phyloP scores from a whole-genome alignment of 2,888 invertebrate genomes.

The Elegia similella region DNA sequence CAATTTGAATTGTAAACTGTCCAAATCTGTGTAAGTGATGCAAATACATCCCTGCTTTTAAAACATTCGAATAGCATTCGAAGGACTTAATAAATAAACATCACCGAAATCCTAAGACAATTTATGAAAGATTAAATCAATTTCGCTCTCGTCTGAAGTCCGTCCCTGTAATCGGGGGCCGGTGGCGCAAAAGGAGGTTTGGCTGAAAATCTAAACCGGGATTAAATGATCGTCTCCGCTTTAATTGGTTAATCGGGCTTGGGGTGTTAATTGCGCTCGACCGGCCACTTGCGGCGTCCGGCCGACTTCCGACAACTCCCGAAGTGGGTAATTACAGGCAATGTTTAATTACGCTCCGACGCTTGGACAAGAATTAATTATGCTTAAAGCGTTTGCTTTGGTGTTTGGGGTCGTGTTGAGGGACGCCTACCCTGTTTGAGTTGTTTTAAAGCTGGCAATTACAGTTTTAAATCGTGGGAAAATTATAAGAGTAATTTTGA shows the following conservation, averaged over 20 bases:
- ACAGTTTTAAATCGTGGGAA: neutral
- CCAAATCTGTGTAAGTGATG: conserved; percentile 3
- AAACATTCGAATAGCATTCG: conserved; percentile 11
- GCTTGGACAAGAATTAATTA: conserved; percentile 75
- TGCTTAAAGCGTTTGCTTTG: conserved; percentile 45
- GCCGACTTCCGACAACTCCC: conserved; percentile 48
- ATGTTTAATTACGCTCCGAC: conserved; percentile 75
- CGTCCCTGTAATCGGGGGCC: conserved; percentile 33
- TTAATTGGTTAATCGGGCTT: conserved; percentile 79
- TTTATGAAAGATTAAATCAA: conserved; percentile 18
- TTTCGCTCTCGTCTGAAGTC: conserved; percentile 9
- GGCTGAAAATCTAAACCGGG: conserved; percentile 54
- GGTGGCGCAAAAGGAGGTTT: conserved; percentile 47
- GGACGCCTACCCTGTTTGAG: conserved; percentile 25
- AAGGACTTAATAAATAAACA: conserved; percentile 15
- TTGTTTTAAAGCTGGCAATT: conserved; percentile 25
- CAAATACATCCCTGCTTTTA: neutral
- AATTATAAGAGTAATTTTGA: neutral
- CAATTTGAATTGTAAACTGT: conserved; percentile 12
- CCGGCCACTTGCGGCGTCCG: conserved; percentile 60
- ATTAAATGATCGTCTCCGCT: conserved; percentile 68
- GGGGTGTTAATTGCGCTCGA: conserved; percentile 68
- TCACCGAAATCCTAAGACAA: conserved; percentile 7
- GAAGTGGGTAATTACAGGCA: conserved; percentile 74
- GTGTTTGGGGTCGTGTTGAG: conserved; percentile 37